Evolutionary conservation across 2,113 vertebrate genomes (phyloP).

Genomic region (Microtus richardsoni): DNA sequence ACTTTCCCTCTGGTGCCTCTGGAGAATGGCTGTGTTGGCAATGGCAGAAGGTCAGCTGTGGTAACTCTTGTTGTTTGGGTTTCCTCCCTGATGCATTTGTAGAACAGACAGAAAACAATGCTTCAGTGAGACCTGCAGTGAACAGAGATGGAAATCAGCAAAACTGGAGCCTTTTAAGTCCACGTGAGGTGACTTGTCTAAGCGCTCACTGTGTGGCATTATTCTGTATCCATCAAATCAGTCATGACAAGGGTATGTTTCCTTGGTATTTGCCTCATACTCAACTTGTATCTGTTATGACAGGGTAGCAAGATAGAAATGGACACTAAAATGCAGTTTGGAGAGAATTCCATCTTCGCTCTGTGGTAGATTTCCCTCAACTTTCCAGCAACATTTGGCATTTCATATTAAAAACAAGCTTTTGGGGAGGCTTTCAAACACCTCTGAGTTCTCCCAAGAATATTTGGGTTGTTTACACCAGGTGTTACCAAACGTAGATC

Average conservation of each 20-base stretch:
- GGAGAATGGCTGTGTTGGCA: neutral
- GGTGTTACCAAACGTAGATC: neutral
- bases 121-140: neutral
- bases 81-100: neutral
- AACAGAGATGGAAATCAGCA: neutral
- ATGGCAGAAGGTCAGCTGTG: neutral
- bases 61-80: neutral
- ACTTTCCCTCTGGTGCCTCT: neutral
- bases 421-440: neutral
- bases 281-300: neutral
- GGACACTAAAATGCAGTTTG: neutral
- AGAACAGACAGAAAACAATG: conserved; percentile 7
- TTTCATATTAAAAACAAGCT: conserved; percentile 22
- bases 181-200: neutral
- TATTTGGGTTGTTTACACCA: neutral
- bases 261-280: neutral
- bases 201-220: neutral
- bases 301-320: neutral
- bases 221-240: conserved; percentile 10
- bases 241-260: neutral
- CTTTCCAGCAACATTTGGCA: neutral
- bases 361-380: neutral
- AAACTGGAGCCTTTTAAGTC: neutral
- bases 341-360: neutral
- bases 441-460: neutral